Conservation (phyloP, 2,888 invertebrate genomes). For the Leptopilina drosophilae region DNA sequence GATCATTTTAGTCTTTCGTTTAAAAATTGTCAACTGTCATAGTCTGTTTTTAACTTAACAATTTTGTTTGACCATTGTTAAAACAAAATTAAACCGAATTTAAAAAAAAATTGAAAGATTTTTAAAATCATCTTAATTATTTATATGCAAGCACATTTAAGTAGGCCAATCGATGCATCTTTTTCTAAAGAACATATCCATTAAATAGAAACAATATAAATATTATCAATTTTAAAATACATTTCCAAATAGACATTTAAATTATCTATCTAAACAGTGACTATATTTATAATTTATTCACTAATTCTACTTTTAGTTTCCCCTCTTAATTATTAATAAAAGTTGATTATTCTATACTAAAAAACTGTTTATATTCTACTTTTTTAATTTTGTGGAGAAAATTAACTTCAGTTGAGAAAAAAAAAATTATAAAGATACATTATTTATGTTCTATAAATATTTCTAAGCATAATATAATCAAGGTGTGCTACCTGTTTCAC, state of each 20-base stretch:
- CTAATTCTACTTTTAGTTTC: no score
- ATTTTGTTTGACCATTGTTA: no score
- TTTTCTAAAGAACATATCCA: not conserved
- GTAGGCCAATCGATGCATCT: conserved; percentile 15
- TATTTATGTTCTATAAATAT: conserved; percentile 17
- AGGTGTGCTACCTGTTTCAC: conserved; percentile 6
- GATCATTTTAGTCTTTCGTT: no score
- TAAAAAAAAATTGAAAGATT: not conserved
- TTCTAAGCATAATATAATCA: not conserved
- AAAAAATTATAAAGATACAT: not conserved
- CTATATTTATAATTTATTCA: not conserved
- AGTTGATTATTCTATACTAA: no score
- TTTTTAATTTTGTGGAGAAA: no score
- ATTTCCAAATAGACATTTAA: not conserved
- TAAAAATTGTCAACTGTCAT: no score
- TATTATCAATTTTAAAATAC: not conserved
- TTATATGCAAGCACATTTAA: conserved; percentile 8
- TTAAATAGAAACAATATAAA: not conserved
- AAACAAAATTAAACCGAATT: no score
- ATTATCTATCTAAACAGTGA: not conserved
- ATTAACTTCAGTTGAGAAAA: not conserved
- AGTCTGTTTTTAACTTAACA: no score
- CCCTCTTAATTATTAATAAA: no score
- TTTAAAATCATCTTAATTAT: not conserved
- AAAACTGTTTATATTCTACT: no score